Evolutionary conservation across 2,113 vertebrate species (phyloP), one percentile per base, ranked within the genome.

Genomic region (Microtus richardsoni): DNA sequence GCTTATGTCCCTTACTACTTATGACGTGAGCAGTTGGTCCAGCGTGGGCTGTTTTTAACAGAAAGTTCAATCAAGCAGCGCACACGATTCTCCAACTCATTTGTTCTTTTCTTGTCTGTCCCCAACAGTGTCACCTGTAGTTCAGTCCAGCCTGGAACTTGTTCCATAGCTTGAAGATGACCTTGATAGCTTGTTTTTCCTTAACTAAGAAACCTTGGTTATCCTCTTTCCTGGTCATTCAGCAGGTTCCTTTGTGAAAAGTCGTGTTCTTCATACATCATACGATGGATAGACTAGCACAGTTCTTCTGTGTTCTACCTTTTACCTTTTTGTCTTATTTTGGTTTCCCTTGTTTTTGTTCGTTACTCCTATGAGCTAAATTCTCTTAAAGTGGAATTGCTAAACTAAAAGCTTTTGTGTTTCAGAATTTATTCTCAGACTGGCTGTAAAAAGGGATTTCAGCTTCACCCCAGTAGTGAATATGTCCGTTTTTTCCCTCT

Each of bases 331-430:
- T 71, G 44, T 73, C 87, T 60, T 41, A 0, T 39, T 73, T 74
- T 74, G 21, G 22, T 39, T 68, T 16, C 13, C 28, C 7, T 71
- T 73, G 75, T 49, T 49, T 47, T 78, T 79, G 30, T 54, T 71
- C 52, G 3, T 83, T 79, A 82, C 93, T 91, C 92, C 44, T 96
- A 39, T 83, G 22, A 11, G 13, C 64, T 87, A 83, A 83, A 91
- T 94, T 93, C 41, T 21, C n/a, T 82, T 44, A 84, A 95, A 91
- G 62, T 96, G 10, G 41, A 93, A 87, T 68, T 90, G 36, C 26
- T 79, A 36, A 94, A 73, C 93, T 21, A 64, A 95, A 94, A 84
- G 58, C 10, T 77, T n/a, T 2, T 33, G 13, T 84, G 64, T 80
- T 90, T 96, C 75, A 44, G 68, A 78, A 28, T 90, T 62, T 89